Evolutionary conservation across 2,888 invertebrate species (phyloP), one percentile per base, ranked within the genome.

Genomic region (Tetragnatha montana): DNA sequence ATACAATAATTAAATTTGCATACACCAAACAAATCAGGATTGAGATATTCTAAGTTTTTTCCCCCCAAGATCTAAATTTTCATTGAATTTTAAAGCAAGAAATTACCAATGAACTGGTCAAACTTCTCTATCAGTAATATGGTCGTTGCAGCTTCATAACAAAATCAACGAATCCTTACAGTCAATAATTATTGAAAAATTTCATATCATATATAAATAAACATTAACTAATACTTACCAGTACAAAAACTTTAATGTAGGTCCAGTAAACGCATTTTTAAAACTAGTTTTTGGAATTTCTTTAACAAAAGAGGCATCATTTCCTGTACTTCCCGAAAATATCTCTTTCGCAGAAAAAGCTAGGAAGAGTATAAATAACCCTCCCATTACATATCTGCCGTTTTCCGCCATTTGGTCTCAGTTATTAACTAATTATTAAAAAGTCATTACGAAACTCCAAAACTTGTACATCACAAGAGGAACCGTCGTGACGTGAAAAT

Each of bases 241-340:
- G 93, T 97, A 98, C 92, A 96, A 95, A 93, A 98, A 96, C 94
- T 96, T 97, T 94, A 97, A 95, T 83, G 96, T 96, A 91, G 96
- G 96, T 50, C 95, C 95, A 87, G 95, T 95, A 91, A 96, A 95
- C 93, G 95, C 96, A 94, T 95, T 95, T 92, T 95, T 96, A 93
- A 96, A 95, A 95, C 95, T 97, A 93, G 96, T 95, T 92, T 95
- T 93, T 76, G 96, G 95, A 92, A 95, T 95, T 93, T 96, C 95
- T 92, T 95, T 95, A n/a, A 84, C 81, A 10, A 71, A 70, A 49
- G 88, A 68, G 12, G 74, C 87, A 21, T 79, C 80, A n/a, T 85
- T 87, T 10, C 60, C 70, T 8, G 84, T 51, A 85, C 21, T 82
- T 47, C 81, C 82, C 8, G 86, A 85, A 68, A 91, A 85, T 70